Evolutionary conservation across 2,888 invertebrate species (phyloP).

Genomic region (Catocala fraxini): DNA sequence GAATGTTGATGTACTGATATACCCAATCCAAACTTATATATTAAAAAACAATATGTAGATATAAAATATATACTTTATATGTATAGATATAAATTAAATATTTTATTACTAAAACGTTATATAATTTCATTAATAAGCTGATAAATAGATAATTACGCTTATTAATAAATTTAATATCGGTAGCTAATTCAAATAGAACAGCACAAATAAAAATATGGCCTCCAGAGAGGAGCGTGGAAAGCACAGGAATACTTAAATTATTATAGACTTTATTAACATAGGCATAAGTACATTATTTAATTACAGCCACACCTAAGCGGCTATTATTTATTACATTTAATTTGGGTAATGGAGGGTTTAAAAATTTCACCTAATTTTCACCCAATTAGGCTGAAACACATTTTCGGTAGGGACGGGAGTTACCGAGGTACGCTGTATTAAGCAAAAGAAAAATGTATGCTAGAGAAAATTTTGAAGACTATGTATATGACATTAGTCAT

Average conservation of each 20-base stretch:
- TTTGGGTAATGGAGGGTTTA: slow-evolving; percentile 70
- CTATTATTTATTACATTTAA: slow-evolving; percentile 67
- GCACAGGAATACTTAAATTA: slow-evolving; percentile 31
- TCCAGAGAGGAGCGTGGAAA: slow-evolving; percentile 22
- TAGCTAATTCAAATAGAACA: slow-evolving; percentile 16
- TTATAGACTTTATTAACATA: slow-evolving; percentile 39
- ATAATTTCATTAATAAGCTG: too few relatives aligned
- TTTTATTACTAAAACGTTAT: too few relatives aligned
- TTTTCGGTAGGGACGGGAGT: neutral
- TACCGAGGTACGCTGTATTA: too few relatives aligned
- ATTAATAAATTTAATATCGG: slow-evolving; percentile 2
- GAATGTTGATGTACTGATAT: too few relatives aligned
- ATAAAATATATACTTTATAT: too few relatives aligned
- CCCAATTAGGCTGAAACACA: slow-evolving; percentile 21
- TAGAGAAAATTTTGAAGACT: too few relatives aligned
- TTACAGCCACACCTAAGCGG: slow-evolving; percentile 49
- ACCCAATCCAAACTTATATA: too few relatives aligned
- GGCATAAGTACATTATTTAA: slow-evolving; percentile 50
- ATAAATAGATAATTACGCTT: slow-evolving; percentile 8
- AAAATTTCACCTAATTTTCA: slow-evolving; percentile 31
- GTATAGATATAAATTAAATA: too few relatives aligned
- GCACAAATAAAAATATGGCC: slow-evolving; percentile 36
- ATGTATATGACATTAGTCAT: too few relatives aligned
- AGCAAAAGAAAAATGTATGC: too few relatives aligned
- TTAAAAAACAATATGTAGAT: too few relatives aligned